Base-by-base conservation (phyloP, 2,888 invertebrate genomes). In the Hydrotaea cyrtoneurina region DNA sequence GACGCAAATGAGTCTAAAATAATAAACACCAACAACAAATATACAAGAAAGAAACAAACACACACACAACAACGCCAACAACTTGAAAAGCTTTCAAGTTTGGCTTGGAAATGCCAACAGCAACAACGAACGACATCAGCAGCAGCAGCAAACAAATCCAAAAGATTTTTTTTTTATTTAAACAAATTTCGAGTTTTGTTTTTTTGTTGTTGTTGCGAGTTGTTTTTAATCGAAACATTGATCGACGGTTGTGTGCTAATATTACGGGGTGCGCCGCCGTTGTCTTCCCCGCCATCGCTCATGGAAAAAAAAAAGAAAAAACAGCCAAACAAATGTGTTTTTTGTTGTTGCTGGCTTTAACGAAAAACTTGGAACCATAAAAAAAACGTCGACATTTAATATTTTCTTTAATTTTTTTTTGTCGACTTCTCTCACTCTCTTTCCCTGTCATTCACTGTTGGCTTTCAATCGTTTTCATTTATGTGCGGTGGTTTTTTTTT, bases 11-110 rank as follows among this genome's bases (percentile, higher is more conserved):
- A 84, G 72, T 78, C 76, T 73, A 81, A 81, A 83, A 77, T 50
- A 57, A 62, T 46, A 39, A 31, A 43, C 21, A 46, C 46, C 66
- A 66, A 43, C 66, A 66, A 39, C 11, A 39, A 31, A 10, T 13
- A 13, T 4, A 8, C 1, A 10, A 8, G 11, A 10, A 8, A 39
- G 39, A 8, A 39, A 43, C 39, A 39, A 36, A 17, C 39, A 31
- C 2, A 31, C 2, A 31, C 43, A 15, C 36, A 36, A 19, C 64
- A 79, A 79, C 76, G 77, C 84, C 84, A 85, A 79, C 79, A 79
- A 82, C 82, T 82, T 85, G 79, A 82, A 85, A 79, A 85, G 78
- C 85, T 85, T 85, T 85, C 82, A 85, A 85, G 85, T 85, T 85
- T 79, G 69, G 62, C 59, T 82, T 79, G 43, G 50, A 79, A 82